Conservation (phyloP, 2,113 vertebrate genomes). For the Atrichornis clamosus region DNA sequence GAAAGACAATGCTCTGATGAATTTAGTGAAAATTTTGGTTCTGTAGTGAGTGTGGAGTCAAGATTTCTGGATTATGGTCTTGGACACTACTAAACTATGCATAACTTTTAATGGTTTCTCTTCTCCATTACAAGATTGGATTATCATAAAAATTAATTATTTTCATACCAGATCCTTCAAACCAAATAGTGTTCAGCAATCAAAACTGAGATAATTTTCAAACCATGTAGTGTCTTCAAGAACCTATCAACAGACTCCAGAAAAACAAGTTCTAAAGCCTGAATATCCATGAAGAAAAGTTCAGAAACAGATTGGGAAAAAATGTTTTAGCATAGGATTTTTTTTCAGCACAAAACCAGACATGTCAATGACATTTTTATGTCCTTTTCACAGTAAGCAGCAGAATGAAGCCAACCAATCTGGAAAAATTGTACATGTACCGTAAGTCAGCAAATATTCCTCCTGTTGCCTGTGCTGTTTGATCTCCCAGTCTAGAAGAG, state of each 20-base stretch:
- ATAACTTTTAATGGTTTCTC: background rate
- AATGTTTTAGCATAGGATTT: background rate
- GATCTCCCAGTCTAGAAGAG: constrained; percentile 15
- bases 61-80: background rate
- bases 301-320: background rate
- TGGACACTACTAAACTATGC: background rate
- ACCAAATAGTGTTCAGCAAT: background rate
- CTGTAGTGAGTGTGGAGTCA: background rate
- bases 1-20: background rate
- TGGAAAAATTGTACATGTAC: constrained; percentile 32
- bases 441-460: constrained; percentile 9
- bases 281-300: constrained; percentile 5
- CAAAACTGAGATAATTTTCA: background rate
- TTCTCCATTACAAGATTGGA: background rate
- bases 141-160: background rate
- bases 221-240: background rate
- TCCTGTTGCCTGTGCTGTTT: background rate
- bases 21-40: background rate
- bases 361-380: constrained; percentile 24
- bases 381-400: background rate
- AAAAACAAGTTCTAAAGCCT: background rate
- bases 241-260: background rate
- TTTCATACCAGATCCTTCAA: background rate
- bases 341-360: constrained; percentile 37
- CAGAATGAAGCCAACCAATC: constrained; percentile 42